Conservation (phyloP, 2,797 vertebrate genomes). For the Lepus townsendii region DNA sequence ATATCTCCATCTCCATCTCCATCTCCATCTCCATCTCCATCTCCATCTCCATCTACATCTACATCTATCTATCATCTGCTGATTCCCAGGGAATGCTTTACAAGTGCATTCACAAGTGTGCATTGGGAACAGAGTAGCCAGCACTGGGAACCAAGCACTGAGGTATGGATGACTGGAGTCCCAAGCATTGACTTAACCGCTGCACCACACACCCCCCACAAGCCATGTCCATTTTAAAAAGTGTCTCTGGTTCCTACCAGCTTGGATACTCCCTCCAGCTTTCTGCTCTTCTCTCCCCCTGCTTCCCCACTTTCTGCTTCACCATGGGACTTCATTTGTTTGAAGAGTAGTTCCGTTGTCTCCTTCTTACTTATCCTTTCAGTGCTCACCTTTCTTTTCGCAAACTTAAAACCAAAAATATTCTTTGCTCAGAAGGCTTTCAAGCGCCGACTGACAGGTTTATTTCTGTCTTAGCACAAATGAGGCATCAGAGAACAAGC, state of each 20-base stretch:
- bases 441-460: not conserved
- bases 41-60: too few relatives aligned
- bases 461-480: constrained; percentile 40
- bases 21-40: too few relatives aligned
- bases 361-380: not conserved
- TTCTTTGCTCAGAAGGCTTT: constrained; percentile 29
- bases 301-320: not conserved
- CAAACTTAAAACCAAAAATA: constrained; percentile 9
- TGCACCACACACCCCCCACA: too few relatives aligned
- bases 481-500: not conserved
- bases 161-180: too few relatives aligned
- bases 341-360: not conserved
- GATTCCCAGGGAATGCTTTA: too few relatives aligned
- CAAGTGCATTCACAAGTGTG: too few relatives aligned
- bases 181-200: too few relatives aligned
- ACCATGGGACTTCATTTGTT: not conserved
- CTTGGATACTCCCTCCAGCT: not conserved
- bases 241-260: not conserved
- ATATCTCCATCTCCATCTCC: too few relatives aligned
- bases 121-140: too few relatives aligned
- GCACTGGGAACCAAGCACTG: too few relatives aligned
- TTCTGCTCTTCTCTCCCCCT: not conserved
- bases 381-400: not conserved
- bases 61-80: too few relatives aligned
- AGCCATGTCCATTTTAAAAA: not conserved